phyloP scores from a whole-genome alignment of 2,888 invertebrate species.

The Keiferia lycopersicella region DNA sequence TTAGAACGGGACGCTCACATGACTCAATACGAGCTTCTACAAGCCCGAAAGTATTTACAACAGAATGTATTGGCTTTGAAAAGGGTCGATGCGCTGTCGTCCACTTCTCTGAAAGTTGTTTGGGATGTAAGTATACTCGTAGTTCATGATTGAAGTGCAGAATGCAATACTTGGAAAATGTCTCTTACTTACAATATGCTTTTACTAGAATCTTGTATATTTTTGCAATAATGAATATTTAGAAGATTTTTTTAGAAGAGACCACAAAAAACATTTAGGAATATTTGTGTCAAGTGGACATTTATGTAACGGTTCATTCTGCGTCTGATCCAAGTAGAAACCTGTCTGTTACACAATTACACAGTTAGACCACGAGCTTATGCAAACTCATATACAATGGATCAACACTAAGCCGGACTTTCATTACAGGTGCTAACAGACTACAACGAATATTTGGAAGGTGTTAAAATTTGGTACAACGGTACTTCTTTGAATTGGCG shows the following conservation, averaged over 20 bases:
- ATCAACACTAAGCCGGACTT: slow-evolving; percentile 12
- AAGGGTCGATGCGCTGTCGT: slow-evolving; percentile 84
- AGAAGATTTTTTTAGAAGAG: too few relatives aligned
- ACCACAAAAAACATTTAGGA: too few relatives aligned
- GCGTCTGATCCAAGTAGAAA: too few relatives aligned
- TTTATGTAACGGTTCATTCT: too few relatives aligned
- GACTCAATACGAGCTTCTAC: slow-evolving; percentile 88
- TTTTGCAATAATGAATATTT: too few relatives aligned
- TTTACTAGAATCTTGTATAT: too few relatives aligned
- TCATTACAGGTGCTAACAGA: slow-evolving; percentile 72
- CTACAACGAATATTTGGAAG: slow-evolving; percentile 83
- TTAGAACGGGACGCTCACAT: slow-evolving; percentile 74
- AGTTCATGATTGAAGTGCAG: too few relatives aligned
- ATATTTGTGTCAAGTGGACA: too few relatives aligned
- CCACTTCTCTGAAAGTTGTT: slow-evolving; percentile 88
- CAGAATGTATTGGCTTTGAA: slow-evolving; percentile 89
- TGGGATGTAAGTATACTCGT: slow-evolving; percentile 86
- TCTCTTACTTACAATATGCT: too few relatives aligned
- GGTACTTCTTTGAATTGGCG: slow-evolving; percentile 74
- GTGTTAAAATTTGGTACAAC: slow-evolving; percentile 84
- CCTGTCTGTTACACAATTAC: too few relatives aligned
- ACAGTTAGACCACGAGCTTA: slow-evolving; percentile 10
- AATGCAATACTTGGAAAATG: too few relatives aligned
- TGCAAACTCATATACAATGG: slow-evolving; percentile 21
- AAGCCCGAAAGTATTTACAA: slow-evolving; percentile 89